Evolutionary conservation across 30 jellyfish, hydroid and myxozoan species (phyloP).

Genomic region (Chrysaora quinquecirrha): DNA sequence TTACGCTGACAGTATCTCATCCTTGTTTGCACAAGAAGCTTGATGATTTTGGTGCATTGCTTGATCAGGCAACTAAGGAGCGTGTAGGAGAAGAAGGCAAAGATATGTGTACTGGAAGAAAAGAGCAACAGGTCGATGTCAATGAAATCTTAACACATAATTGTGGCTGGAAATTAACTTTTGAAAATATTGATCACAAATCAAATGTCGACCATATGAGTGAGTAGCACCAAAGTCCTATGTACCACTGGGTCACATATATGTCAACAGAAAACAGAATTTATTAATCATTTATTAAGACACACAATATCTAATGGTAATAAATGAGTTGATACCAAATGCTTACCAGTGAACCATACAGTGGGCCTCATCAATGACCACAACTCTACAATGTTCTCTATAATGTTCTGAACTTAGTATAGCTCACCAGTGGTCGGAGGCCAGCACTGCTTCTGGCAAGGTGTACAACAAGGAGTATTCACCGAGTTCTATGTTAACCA

Average conservation of each 20-base stretch:
- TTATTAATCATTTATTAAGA: too few species aligned
- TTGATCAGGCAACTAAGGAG: slow-evolving; percentile 1
- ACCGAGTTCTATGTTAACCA: slow-evolving; percentile 15
- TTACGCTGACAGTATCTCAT: slow-evolving; percentile 25
- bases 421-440: slow-evolving; percentile 14
- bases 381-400: slow-evolving; percentile 9
- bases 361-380: neutral
- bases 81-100: neutral
- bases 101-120: too few species aligned
- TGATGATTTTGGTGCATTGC: slow-evolving; percentile 13
- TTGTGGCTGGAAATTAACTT: too few species aligned
- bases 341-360: neutral
- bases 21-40: slow-evolving; percentile 7
- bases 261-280: too few species aligned
- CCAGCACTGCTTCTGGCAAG: slow-evolving; percentile 34
- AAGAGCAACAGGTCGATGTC: too few species aligned
- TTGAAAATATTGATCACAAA: too few species aligned
- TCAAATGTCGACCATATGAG: too few species aligned
- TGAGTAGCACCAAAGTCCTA: too few species aligned
- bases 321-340: neutral
- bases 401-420: neutral
- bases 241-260: too few species aligned
- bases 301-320: too few species aligned
- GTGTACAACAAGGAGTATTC: slow-evolving; percentile 20
- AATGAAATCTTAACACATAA: too few species aligned